These are phyloP conservation scores for Brenthis daphne DNA, from an alignment of 2,888 invertebrate genomes.

Conservation along the genomic window DNA sequence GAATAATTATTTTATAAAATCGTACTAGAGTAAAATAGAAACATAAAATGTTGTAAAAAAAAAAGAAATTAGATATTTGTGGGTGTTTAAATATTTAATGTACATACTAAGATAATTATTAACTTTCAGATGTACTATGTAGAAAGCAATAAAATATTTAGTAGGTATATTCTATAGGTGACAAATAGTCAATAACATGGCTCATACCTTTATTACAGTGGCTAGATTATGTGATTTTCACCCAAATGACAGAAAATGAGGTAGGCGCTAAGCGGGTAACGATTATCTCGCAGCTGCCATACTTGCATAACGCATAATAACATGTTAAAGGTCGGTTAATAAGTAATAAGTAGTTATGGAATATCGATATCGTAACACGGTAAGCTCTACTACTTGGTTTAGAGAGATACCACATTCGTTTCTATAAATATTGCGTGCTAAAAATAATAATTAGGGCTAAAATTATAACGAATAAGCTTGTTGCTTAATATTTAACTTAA, in stretches of 20 bases:
- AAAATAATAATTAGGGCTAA: not conserved
- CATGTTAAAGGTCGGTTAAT: slow-evolving; percentile 29
- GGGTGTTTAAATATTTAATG: too few relatives aligned
- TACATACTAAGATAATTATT: too few relatives aligned
- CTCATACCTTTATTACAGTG: slow-evolving; percentile 15
- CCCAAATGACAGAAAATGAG: slow-evolving; percentile 37
- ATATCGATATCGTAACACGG: slow-evolving; percentile 33
- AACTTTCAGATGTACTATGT: too few relatives aligned
- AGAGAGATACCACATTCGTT: slow-evolving; percentile 9
- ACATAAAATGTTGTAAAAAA: too few relatives aligned
- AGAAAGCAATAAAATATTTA: too few relatives aligned
- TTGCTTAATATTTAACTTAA: not conserved
- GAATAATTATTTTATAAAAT: not conserved
- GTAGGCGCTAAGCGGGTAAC: slow-evolving; percentile 28
- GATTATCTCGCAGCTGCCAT: slow-evolving; percentile 36
- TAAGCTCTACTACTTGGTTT: slow-evolving; percentile 42
- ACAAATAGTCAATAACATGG: too few relatives aligned
- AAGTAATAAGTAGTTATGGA: slow-evolving; percentile 33
- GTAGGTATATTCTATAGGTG: not conserved
- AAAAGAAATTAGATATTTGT: too few relatives aligned
- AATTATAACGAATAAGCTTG: not conserved
- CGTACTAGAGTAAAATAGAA: too few relatives aligned
- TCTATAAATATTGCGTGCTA: not conserved
- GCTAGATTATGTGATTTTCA: slow-evolving; percentile 32
- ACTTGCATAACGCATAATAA: slow-evolving; percentile 33